A percentile compares a stretch with the other conserved stretches of the same genome.
Conservation (phyloP, 2,888 invertebrate genomes). For the Aspidiotus rigidus region DNA sequence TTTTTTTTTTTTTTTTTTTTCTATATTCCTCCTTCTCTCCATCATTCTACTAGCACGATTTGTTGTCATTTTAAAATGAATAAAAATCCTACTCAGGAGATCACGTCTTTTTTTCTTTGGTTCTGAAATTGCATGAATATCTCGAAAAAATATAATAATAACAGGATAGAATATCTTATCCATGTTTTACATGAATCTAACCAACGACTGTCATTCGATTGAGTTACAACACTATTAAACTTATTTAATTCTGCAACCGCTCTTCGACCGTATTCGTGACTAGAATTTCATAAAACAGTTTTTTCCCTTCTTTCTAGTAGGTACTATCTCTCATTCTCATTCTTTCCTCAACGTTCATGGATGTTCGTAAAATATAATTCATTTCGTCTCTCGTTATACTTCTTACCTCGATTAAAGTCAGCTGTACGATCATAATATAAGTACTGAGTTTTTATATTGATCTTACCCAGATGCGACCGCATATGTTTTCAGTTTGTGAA, state of each 20-base stretch:
- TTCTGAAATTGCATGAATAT: neutral
- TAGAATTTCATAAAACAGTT: too few species aligned
- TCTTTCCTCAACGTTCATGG: slow-evolving; percentile 9
- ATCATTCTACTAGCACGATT: too few species aligned
- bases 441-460: too few species aligned
- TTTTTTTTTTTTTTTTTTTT: too few species aligned
- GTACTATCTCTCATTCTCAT: neutral
- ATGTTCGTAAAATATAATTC: neutral
- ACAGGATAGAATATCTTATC: neutral
- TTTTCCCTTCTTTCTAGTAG: neutral
- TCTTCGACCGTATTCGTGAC: slow-evolving; percentile 19
- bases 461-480: too few species aligned
- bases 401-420: slow-evolving; percentile 1
- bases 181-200: slow-evolving; percentile 11
- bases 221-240: slow-evolving; percentile 25
- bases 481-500: too few species aligned
- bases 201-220: slow-evolving; percentile 24
- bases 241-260: slow-evolving; percentile 24
- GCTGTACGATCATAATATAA: too few species aligned
- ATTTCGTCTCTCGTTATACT: slow-evolving; percentile 8
- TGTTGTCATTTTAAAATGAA: too few species aligned
- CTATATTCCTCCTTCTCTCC: too few species aligned
- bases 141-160: slow-evolving; percentile 6
- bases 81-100: too few species aligned
- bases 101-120: too few species aligned